Conservation (phyloP, 2,113 vertebrate species). For the Anser brachyrhynchus region DNA sequence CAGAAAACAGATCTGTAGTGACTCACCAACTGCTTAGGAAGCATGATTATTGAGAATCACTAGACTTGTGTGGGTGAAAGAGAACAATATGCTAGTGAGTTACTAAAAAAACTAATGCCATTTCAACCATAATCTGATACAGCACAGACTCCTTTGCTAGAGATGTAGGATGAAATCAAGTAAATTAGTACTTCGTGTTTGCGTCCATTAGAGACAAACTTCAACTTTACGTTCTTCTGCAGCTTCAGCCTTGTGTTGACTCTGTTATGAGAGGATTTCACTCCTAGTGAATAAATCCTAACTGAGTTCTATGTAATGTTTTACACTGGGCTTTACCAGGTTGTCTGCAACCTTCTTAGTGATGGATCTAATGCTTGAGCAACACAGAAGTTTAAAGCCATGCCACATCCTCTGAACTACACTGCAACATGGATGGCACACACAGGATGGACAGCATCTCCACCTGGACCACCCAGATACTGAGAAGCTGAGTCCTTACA, state of each 20-base stretch:
- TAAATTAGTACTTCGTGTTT: background rate
- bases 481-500: background rate
- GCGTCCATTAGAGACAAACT: background rate
- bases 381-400: background rate
- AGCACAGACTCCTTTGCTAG: conserved; percentile 3
- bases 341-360: background rate
- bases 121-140: background rate
- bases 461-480: background rate
- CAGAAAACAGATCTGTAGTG: conserved; percentile 60
- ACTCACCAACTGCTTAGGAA: conserved; percentile 23
- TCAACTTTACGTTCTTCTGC: background rate
- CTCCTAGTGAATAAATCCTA: background rate
- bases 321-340: background rate
- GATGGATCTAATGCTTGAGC: background rate
- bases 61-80: conserved; percentile 53
- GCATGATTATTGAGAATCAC: conserved; percentile 43
- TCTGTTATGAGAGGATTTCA: background rate
- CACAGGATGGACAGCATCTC: background rate
- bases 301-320: background rate
- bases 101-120: background rate
- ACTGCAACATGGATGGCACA: background rate
- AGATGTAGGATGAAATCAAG: background rate
- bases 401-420: background rate
- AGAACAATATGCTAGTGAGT: background rate
- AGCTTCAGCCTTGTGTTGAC: background rate